Conservation (phyloP, 2,113 vertebrate species). For the Salvelinus namaycush region DNA sequence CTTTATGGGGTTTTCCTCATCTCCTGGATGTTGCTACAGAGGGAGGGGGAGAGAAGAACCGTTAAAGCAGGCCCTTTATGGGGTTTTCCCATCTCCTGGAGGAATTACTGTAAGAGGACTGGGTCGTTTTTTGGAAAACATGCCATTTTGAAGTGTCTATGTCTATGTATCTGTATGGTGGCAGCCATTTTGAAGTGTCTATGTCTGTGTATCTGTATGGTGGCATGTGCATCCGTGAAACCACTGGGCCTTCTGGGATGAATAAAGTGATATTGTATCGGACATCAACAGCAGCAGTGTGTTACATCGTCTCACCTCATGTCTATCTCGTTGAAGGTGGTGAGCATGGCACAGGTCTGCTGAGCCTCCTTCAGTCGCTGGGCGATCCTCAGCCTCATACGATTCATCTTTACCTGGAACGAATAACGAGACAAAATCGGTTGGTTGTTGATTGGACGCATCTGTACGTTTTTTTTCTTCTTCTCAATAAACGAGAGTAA, state of each 20-base stretch:
- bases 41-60: too few relatives aligned
- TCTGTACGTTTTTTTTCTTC: too few relatives aligned
- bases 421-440: too few relatives aligned
- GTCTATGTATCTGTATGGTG: not conserved
- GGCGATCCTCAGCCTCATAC: slow-evolving; percentile 93
- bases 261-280: not conserved
- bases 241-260: too few relatives aligned
- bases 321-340: slow-evolving; percentile 94
- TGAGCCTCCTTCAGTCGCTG: slow-evolving; percentile 96
- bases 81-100: not conserved
- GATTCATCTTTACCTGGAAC: slow-evolving; percentile 93
- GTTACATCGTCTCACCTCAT: slow-evolving; percentile 84
- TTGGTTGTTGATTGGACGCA: too few relatives aligned
- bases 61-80: not conserved
- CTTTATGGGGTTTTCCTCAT: too few relatives aligned
- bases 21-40: too few relatives aligned
- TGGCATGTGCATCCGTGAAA: not conserved
- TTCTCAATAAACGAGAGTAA: too few relatives aligned
- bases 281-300: too few relatives aligned
- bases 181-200: not conserved
- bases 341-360: slow-evolving; percentile 94
- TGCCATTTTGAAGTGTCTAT: not conserved
- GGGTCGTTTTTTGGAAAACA: not conserved
- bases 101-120: not conserved
- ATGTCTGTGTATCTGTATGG: too few relatives aligned